A percentile compares a stretch with the other conserved stretches of the same genome.
These are phyloP conservation scores for Eulithis testata DNA, from an alignment of 2,888 invertebrate species.

Conservation along the genomic window DNA sequence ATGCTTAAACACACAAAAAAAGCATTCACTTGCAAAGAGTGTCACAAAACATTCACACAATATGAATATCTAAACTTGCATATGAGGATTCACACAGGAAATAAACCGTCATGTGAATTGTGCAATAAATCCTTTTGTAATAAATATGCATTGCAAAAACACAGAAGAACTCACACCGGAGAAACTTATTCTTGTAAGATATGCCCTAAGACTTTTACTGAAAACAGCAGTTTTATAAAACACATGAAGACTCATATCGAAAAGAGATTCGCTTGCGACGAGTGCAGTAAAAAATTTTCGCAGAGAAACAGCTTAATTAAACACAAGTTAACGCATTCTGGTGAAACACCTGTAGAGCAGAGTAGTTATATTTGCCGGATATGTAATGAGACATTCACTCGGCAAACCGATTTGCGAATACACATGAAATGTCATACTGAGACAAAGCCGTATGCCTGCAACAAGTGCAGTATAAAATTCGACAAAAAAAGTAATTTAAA, in stretches of 20 bases:
- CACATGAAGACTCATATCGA: conserved; percentile 15
- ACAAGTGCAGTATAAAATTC: conserved; percentile 10
- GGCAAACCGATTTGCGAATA: conserved; percentile 9
- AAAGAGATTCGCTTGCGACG: conserved; percentile 10
- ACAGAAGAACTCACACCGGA: conserved; percentile 18
- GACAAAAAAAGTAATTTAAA: background rate
- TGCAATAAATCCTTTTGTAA: conserved; percentile 18
- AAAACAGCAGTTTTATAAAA: conserved; percentile 10
- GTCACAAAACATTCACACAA: conserved; percentile 13
- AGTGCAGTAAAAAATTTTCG: conserved; percentile 8
- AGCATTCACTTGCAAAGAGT: conserved; percentile 10
- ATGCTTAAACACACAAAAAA: background rate
- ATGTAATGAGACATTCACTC: conserved; percentile 2
- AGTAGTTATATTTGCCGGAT: background rate
- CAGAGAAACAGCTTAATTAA: conserved; percentile 8
- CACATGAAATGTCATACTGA: conserved; percentile 20
- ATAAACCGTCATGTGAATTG: conserved; percentile 4
- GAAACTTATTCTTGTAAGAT: conserved; percentile 21
- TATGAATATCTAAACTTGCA: conserved; percentile 8
- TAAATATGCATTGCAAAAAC: conserved; percentile 22
- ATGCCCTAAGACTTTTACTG: conserved; percentile 13
- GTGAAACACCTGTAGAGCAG: background rate
- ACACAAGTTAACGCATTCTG: conserved; percentile 7
- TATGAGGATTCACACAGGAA: conserved; percentile 8
- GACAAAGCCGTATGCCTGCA: conserved; percentile 1